Evolutionary conservation across 2,113 vertebrate species (phyloP), one percentile per base, ranked within the genome.

Genomic region (Colistium nudipinnis): DNA sequence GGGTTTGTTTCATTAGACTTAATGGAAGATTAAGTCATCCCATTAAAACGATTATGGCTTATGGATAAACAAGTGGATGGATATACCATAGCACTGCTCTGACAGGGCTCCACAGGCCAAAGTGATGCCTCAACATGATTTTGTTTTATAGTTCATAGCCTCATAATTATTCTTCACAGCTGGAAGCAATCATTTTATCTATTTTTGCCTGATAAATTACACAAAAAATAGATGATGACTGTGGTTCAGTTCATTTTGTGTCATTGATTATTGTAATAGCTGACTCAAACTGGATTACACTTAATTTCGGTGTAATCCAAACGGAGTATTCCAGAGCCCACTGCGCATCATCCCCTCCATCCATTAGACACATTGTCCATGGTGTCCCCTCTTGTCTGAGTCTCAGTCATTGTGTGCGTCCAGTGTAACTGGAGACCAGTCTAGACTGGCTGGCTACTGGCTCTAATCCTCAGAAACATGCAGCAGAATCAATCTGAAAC

Each of bases 371-470:
- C 53, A 84, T 82, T 82, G 77, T 88, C 70, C 77, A 79, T 43
- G 67, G 67, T 81, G 84, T 88, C 79, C 78, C 59, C 70, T 61
- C 78, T 22, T 60, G 61, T 84, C 79, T 72, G 70, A 20, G 36
- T 69, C 78, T 49, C 91, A 91, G 90, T 94, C 82, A 95, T 95
- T 96, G 95, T 95, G 93, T 94, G 87, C 80, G 83, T 91, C 94
- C 93, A 90, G 92, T 93, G 95, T 94, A 96, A 97, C 94, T 88
- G 93, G 95, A 96, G 95, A 94, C 86, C 91, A 93, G 95, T 97
- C 95, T 96, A 98, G 96, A 97, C 96, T 95, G 93, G 90, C 92
- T 86, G 96, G 95, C 96, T 97, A 94, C 96, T 90, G 83, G 81
- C 90, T 89, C 92, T 98, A 98, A 98, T 98, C 96, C 96, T 90